phyloP scores from a whole-genome alignment of 2,113 vertebrate genomes.

The Chascanopsetta lugubris region DNA sequence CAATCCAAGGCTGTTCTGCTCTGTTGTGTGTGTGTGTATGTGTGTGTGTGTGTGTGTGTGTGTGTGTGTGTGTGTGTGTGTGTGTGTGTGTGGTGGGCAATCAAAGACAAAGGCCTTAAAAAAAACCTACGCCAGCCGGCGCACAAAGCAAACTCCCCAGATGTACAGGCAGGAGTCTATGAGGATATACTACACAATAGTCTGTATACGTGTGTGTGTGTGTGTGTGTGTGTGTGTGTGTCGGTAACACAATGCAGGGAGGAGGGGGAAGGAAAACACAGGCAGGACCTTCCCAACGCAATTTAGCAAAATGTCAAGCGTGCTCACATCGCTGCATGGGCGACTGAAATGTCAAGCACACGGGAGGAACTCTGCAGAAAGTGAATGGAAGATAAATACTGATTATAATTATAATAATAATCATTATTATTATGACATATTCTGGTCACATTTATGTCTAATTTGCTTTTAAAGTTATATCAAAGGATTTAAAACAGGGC shows the following conservation, averaged over 20 bases:
- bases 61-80: no score
- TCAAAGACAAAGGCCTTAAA: conserved; percentile 48
- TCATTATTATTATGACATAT: not conserved
- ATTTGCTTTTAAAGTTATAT: not conserved
- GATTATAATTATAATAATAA: not conserved
- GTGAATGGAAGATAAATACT: conserved; percentile 11
- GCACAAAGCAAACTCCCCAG: conserved; percentile 41
- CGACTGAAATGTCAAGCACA: conserved; percentile 54
- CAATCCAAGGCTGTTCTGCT: conserved; percentile 16
- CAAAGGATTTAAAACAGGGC: not conserved
- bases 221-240: conserved; percentile 40
- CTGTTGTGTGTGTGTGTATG: no score
- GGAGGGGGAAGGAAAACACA: conserved; percentile 66
- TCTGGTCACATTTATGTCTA: conserved; percentile 8
- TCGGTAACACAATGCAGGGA: conserved; percentile 64
- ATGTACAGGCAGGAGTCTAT: conserved; percentile 37
- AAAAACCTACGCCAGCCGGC: conserved; percentile 48
- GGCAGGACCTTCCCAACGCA: conserved; percentile 54
- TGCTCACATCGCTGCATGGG: conserved; percentile 28
- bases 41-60: no score
- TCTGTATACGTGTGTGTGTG: conserved; percentile 23
- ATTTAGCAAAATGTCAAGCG: conserved; percentile 69
- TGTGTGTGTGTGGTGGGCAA: not conserved
- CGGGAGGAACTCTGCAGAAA: conserved; percentile 2
- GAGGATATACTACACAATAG: conserved; percentile 15